Evolutionary conservation across 2,113 vertebrate genomes (phyloP).

Genomic region (Ivindomyrus marchei): DNA sequence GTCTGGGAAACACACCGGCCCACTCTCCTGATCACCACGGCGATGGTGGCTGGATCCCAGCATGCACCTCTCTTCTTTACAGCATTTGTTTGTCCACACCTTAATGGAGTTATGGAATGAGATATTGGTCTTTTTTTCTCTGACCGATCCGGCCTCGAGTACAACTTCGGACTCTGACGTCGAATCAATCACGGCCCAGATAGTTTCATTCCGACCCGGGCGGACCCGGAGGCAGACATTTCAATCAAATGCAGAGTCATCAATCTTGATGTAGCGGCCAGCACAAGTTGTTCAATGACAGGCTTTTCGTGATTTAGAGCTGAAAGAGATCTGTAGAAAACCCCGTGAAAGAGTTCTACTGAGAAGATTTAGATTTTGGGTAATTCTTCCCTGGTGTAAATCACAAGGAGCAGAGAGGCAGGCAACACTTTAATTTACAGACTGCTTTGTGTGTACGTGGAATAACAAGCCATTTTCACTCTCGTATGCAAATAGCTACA

Average conservation of each 20-base stretch:
- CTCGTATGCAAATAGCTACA: background rate
- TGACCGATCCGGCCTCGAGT: conserved; percentile 39
- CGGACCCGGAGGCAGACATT: conserved; percentile 61
- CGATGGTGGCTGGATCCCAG: background rate
- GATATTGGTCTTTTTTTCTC: conserved; percentile 37
- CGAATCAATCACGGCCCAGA: conserved; percentile 61
- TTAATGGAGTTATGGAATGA: conserved; percentile 47
- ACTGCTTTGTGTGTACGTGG: background rate
- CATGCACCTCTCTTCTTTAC: background rate
- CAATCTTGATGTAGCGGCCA: conserved; percentile 47
- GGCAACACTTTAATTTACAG: background rate
- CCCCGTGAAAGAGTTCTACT: background rate
- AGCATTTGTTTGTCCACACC: conserved; percentile 33
- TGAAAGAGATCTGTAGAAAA: background rate
- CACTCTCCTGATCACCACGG: background rate
- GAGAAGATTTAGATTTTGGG: background rate
- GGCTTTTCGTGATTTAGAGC: background rate
- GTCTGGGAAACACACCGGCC: background rate
- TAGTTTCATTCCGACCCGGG: conserved; percentile 54
- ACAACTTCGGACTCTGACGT: conserved; percentile 38
- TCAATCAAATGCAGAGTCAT: conserved; percentile 67
- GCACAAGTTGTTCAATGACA: background rate
- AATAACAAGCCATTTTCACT: background rate
- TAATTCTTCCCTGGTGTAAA: conserved; percentile 10
- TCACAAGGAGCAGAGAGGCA: background rate